Evolutionary conservation across 2,888 invertebrate species (phyloP).

Genomic region (Spisula subtruncata): DNA sequence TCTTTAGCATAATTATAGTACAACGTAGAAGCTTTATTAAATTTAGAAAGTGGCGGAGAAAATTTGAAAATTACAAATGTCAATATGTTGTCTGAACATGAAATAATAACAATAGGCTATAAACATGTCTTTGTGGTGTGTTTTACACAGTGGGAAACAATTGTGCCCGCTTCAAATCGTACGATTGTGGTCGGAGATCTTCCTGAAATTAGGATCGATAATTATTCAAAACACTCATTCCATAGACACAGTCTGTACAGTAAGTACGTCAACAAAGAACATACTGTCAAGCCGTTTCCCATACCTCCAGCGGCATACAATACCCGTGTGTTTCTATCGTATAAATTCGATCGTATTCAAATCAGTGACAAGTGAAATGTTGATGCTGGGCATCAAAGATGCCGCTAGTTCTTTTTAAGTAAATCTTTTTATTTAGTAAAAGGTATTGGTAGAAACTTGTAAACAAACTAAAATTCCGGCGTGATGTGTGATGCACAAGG

Average conservation of each 20-base stretch:
- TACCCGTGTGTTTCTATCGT: not conserved
- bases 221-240: not conserved
- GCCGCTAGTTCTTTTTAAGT: too few relatives aligned
- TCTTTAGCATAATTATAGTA: slow-evolving; percentile 18
- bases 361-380: too few relatives aligned
- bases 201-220: not conserved
- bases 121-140: not conserved
- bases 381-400: too few relatives aligned
- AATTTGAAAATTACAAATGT: not conserved
- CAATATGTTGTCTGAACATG: not conserved
- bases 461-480: too few relatives aligned
- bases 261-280: not conserved
- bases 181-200: not conserved
- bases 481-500: too few relatives aligned
- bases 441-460: too few relatives aligned
- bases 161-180: not conserved
- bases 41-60: not conserved
- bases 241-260: too few relatives aligned
- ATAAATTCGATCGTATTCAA: too few relatives aligned
- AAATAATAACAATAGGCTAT: not conserved
- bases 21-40: not conserved
- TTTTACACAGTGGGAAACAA: not conserved
- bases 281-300: not conserved
- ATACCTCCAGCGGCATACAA: not conserved
- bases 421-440: too few relatives aligned